Evolutionary conservation across 2,113 vertebrate species (phyloP).

Genomic region (Vidua macroura): DNA sequence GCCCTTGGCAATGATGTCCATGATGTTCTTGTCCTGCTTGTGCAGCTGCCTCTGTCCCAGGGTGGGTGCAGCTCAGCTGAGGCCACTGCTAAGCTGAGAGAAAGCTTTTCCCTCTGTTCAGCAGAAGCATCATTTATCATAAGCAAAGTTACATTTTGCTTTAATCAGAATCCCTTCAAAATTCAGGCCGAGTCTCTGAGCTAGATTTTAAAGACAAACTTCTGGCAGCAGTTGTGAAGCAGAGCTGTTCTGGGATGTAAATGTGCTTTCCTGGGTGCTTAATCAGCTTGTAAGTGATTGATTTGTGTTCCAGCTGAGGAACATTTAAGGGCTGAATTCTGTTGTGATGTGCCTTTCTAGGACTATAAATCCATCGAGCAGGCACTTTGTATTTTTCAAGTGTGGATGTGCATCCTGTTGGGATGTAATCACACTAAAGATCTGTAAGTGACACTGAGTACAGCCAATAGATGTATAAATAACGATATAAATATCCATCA

Average conservation of each 20-base stretch:
- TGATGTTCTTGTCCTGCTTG: not conserved
- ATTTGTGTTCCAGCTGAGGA: not conserved
- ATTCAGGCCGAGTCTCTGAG: not conserved
- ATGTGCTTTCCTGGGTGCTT: not conserved
- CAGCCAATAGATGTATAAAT: not conserved
- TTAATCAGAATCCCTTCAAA: not conserved
- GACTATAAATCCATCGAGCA: not conserved
- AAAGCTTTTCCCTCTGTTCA: not conserved
- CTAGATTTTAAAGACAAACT: not conserved
- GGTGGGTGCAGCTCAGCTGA: not conserved
- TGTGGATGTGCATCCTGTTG: not conserved
- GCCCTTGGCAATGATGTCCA: no score
- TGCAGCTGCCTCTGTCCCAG: not conserved
- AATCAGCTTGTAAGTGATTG: not conserved
- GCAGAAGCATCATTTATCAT: not conserved
- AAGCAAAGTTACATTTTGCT: not conserved
- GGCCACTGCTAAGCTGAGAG: no score
- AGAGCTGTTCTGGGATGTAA: not conserved
- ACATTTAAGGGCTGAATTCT: not conserved
- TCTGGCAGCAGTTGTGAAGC: not conserved
- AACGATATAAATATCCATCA: not conserved
- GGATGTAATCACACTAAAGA: not conserved
- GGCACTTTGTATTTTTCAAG: not conserved
- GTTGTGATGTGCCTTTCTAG: not conserved
- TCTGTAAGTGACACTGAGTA: not conserved